Evolutionary conservation across 2,888 invertebrate species (phyloP), one percentile per base, ranked within the genome.

Genomic region (Nycteola revayana): DNA sequence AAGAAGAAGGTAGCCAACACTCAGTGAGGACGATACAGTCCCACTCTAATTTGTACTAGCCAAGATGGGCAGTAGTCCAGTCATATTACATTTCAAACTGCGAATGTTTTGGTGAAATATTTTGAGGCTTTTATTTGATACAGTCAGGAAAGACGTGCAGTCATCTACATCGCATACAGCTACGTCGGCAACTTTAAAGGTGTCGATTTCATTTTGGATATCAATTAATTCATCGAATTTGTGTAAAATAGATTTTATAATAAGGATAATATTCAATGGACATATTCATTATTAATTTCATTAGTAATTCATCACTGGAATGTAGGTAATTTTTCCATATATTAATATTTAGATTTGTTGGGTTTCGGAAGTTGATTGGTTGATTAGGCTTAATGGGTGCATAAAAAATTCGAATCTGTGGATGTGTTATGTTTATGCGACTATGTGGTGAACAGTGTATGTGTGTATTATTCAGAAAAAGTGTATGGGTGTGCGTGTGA

Each of bases 141-240:
- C n/a, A n/a, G n/a, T n/a, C n/a, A n/a, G 9, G 4, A 14, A 4
- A 11, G 9, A 1, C 24, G 3, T 0, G 9, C 24, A 24, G 8
- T 30, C 24, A 7, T 24, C 30, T 2, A 17, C 23, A 9, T 30
- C 17, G 17, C 23, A 30, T 1, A 30, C 7, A 6, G 8, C 14
- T n/a, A 7, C 7, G 4, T 30, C 30, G 9, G 30, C 30, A 9
- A 23, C 17, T 17, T 30, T 17, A 17, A 17, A 30, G 7, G n/a
- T 7, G 22, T 30, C 30, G 2, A 30, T 23, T 30, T 30, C 30
- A 7, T 8, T 23, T 17, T 30, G 23, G 2, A 23, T 29, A 29
- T n/a, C n/a, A n/a, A n/a, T n/a, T n/a, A n/a, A 14, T n/a, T 23
- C 10, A 29, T 29, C 22, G 29, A 29, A 29, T 29, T 21, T 29